Percentiles rank a stretch among this genome's conserved stretches.
Conservation (phyloP, 2,888 invertebrate species). For the Smittia aterrima region DNA sequence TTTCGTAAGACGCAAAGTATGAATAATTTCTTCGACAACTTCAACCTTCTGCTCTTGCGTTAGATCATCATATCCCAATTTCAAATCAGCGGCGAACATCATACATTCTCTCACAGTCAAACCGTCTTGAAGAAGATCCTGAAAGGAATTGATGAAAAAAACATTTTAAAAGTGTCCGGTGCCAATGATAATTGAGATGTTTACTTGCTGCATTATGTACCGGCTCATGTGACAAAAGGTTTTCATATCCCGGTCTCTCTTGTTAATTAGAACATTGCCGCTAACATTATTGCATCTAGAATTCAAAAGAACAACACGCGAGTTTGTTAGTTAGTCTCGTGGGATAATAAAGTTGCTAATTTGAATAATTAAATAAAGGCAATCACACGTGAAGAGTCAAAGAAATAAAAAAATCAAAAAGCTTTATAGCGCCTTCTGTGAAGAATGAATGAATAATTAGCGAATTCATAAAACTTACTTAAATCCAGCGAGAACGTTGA, state of each 20-base stretch:
- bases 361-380: background rate
- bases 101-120: constrained; percentile 86
- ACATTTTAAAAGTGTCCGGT: too few relatives aligned
- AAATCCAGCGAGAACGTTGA: constrained; percentile 88
- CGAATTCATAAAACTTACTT: constrained; percentile 63
- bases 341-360: background rate
- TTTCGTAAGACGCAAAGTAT: constrained; percentile 71
- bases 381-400: background rate
- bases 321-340: background rate
- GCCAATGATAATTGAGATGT: too few relatives aligned
- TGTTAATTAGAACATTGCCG: constrained; percentile 78
- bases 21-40: constrained; percentile 80
- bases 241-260: constrained; percentile 69
- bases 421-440: too few relatives aligned
- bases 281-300: constrained; percentile 62
- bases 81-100: constrained; percentile 84
- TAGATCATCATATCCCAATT: constrained; percentile 67
- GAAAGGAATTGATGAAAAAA: too few relatives aligned
- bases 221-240: constrained; percentile 84
- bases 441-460: background rate
- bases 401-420: background rate
- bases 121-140: constrained; percentile 76
- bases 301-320: background rate
- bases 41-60: constrained; percentile 63
- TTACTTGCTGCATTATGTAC: constrained; percentile 87